Conservation (phyloP, 2,888 invertebrate species). For the Achlya flavicornis region DNA sequence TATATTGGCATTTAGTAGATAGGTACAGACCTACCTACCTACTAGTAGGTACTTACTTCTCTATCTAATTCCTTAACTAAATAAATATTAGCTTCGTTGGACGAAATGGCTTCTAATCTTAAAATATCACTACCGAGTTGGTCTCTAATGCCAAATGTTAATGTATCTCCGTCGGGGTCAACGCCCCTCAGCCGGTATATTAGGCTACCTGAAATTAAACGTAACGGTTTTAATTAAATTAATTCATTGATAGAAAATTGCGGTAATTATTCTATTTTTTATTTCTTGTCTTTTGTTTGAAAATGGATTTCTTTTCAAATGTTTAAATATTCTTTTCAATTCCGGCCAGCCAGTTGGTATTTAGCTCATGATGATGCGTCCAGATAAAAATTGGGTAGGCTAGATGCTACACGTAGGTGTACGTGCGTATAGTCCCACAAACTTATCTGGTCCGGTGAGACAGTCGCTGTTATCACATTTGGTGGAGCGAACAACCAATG, state of each 20-base stretch:
- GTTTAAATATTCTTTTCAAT: too few relatives aligned
- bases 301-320: too few relatives aligned
- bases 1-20: not conserved
- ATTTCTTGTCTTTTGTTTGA: too few relatives aligned
- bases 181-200: slow-evolving; percentile 92
- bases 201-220: slow-evolving; percentile 86
- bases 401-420: too few relatives aligned
- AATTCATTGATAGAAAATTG: too few relatives aligned
- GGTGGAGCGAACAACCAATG: too few relatives aligned
- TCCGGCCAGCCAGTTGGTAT: too few relatives aligned
- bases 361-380: too few relatives aligned
- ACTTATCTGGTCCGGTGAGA: too few relatives aligned
- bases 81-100: slow-evolving; percentile 93
- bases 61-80: slow-evolving; percentile 95
- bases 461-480: too few relatives aligned
- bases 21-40: not conserved
- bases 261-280: not conserved
- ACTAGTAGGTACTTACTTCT: slow-evolving; percentile 85
- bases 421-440: too few relatives aligned
- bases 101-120: slow-evolving; percentile 90
- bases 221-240: slow-evolving; percentile 34
- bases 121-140: slow-evolving; percentile 93
- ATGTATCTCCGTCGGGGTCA: slow-evolving; percentile 93
- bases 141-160: slow-evolving; percentile 92
- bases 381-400: too few relatives aligned